phyloP scores from a whole-genome alignment of 2,888 invertebrate species.

The Tiliacea aurago region DNA sequence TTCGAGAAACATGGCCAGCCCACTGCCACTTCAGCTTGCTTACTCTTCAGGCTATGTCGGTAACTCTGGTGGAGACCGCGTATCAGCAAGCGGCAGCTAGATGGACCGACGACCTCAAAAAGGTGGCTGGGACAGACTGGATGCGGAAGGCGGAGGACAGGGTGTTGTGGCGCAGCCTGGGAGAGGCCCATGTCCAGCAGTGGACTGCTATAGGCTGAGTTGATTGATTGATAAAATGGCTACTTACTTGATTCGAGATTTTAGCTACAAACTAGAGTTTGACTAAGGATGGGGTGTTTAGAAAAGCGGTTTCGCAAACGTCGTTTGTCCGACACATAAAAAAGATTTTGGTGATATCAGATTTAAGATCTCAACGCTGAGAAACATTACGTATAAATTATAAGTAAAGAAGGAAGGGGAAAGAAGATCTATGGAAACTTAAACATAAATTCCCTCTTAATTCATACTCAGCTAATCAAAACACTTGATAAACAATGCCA shows the following conservation, averaged over 20 bases:
- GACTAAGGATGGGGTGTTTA: not conserved
- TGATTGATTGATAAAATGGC: no score
- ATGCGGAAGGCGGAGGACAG: no score
- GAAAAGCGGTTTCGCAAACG: not conserved
- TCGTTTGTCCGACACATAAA: not conserved
- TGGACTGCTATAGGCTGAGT: no score
- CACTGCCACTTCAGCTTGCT: no score
- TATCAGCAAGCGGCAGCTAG: no score
- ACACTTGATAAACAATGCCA: slow-evolving; percentile 51
- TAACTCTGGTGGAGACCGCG: no score
- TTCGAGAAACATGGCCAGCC: no score
- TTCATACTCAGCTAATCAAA: slow-evolving; percentile 39
- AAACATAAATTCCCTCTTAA: slow-evolving; percentile 31
- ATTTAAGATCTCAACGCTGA: not conserved
- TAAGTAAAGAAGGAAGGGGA: not conserved
- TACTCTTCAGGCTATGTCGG: no score
- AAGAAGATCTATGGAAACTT: not conserved
- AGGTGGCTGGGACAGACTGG: no score
- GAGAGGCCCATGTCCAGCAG: no score
- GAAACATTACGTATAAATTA: not conserved
- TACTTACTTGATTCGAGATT: not conserved
- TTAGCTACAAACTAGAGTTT: not conserved
- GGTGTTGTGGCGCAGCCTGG: no score
- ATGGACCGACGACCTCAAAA: no score
- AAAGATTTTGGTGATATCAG: not conserved